Base-by-base conservation (phyloP, 2,113 vertebrate genomes). In the Baryphthengus martii region DNA sequence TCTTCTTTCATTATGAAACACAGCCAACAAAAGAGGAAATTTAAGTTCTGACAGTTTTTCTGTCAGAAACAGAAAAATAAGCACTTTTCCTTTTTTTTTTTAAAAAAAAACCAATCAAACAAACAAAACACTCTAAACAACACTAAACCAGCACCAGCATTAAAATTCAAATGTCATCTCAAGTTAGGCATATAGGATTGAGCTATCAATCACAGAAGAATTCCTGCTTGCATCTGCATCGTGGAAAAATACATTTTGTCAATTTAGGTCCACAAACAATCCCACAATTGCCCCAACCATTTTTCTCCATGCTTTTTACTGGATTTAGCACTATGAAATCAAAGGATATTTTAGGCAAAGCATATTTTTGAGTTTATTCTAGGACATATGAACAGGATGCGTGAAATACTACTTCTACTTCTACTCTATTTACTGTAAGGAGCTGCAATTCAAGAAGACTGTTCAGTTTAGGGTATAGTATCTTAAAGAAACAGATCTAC, bases 341-440 rank as follows among this genome's bases (percentile, higher is more conserved):
- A 53, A 90, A 76, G 6, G 24, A 76, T 94, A 83, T 93, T 93
- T 79, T 53, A 37, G 13, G 63, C 13, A 83, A 93, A 94, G 23
- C 17, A 10, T 85, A 28, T 79, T 85, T 94, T 91, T 40, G 72
- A 73, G 75, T 83, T 88, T 90, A 85, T 79, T 95, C 79, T 52
- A 92, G 59, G 44, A 76, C 37, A 80, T 62, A 24, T 76, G 47
- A 68, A 88, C 52, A 45, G 15, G 49, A 94, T 70, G 71, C 39
- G 82, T 92, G 88, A 95, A 94, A 85, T 62, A 68, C 85, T 92
- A 78, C 63, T 75, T 84, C 85, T 92, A 78, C 63, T 75, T 84
- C 74, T 94, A 40, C 44, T 68, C 35, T 42, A 45, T n/a, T 68
- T 63, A 76, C 62, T 62, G 25, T 49, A 58, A 92, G 76, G 49